A percentile compares a stretch with the other conserved stretches of the same genome.
Evolutionary conservation across 2,888 invertebrate genomes (phyloP).

Genomic region (Zygothrica quintamaculata): DNA sequence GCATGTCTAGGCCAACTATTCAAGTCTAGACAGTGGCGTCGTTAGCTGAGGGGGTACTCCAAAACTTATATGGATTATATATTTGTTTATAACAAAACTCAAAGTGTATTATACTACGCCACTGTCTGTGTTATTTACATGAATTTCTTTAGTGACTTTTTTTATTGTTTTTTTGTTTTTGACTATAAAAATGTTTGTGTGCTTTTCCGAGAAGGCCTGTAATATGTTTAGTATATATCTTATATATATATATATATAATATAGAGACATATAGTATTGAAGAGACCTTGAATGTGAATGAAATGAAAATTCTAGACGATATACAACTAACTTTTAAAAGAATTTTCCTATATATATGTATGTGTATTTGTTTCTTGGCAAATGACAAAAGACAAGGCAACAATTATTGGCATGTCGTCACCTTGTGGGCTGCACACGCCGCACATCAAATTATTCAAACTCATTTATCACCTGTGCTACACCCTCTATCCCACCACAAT

Average conservation of each 20-base stretch:
- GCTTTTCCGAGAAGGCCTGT: constrained; percentile 2
- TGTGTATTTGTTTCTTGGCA: constrained; percentile 30
- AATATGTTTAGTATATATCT: background rate
- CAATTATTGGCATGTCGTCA: constrained; percentile 52
- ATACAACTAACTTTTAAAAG: constrained; percentile 18
- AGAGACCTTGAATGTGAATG: constrained; percentile 69
- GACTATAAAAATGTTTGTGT: constrained; percentile 19
- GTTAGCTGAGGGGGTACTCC: background rate
- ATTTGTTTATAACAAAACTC: no score
- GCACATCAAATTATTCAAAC: background rate
- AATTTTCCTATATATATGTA: constrained; percentile 3
- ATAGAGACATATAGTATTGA: constrained; percentile 13
- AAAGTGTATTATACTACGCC: background rate
- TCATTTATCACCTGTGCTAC: constrained; percentile 9
- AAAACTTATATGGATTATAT: no score
- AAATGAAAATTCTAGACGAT: constrained; percentile 63
- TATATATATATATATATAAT: constrained; percentile 19
- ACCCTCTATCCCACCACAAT: no score
- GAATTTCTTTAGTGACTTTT: background rate
- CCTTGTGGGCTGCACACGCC: constrained; percentile 9
- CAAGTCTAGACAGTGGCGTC: background rate
- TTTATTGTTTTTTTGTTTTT: background rate
- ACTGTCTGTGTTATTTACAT: background rate
- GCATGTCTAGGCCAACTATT: constrained; percentile 52
- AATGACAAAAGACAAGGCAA: constrained; percentile 17